Evolutionary conservation across 2,797 vertebrate genomes (phyloP), one percentile per base, ranked within the genome.

Genomic region (Apogon talboti): DNA sequence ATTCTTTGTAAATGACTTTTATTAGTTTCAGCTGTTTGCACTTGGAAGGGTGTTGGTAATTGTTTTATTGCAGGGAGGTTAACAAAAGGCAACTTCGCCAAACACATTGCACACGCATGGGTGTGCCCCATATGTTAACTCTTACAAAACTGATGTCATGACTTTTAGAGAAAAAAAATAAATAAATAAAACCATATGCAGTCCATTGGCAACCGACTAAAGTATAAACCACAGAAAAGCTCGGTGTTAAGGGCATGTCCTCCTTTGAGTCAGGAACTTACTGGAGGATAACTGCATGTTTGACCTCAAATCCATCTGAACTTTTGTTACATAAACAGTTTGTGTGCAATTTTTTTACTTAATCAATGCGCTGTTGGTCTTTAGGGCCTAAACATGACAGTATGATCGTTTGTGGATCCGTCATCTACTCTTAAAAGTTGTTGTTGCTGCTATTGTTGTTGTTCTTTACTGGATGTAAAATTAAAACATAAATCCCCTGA

Each of bases 101-200:
- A 56, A 48, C 21, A 43, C 50, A 35, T 38, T 71, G n/a, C 19
- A 49, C 66, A 66, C 35, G 51, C 30, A 68, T 66, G 81, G 89
- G 87, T 40, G 83, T 79, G 59, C 6, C 83, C 51, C 69, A 76
- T 76, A 65, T 83, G 76, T 76, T 71, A 87, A 66, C 28, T 5
- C 44, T 87, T 87, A 52, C 28, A 53, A 44, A 57, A 55, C 64
- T 89, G 71, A 87, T 79, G 79, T 84, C 71, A 83, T 72, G 21
- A 68, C 45, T 49, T 69, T 51, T 11, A 28, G 16, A 64, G 33
- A 42, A 53, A 43, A 18, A 65, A 33, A 41, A n/a, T n/a, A 48
- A 50, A 46, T 56, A 38, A 42, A 15, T 52, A 2, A 74, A 89
- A 86, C 62, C 84, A 84, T 81, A 8, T 92, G 86, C 52, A 46